Evolutionary conservation across 2,113 vertebrate genomes (phyloP).

Genomic region (Mesoclemmys tuberculata): DNA sequence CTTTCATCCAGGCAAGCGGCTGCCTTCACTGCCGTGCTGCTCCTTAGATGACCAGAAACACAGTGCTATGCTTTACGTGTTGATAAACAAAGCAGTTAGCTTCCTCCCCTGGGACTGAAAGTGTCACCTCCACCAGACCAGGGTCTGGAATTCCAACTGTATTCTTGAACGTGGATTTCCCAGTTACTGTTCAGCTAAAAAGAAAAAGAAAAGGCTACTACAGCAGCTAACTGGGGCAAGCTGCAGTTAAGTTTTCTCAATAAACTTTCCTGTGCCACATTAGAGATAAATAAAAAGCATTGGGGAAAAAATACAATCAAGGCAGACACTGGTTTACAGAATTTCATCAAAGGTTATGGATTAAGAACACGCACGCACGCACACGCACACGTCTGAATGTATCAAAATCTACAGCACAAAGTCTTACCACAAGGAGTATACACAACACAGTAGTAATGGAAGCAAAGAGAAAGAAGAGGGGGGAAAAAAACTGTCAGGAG

Average conservation of each 20-base stretch:
- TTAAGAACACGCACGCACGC: background rate
- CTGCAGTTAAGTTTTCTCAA: background rate
- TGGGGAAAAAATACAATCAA: background rate
- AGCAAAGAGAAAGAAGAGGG: conserved; percentile 9
- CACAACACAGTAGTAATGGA: conserved; percentile 59
- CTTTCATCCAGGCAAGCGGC: conserved; percentile 39
- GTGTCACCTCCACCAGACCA: conserved; percentile 71
- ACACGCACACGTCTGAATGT: background rate
- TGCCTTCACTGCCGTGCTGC: conserved; percentile 50
- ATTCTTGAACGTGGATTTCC: conserved; percentile 64
- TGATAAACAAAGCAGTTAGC: conserved; percentile 75
- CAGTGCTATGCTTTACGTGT: conserved; percentile 48
- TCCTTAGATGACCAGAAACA: conserved; percentile 60
- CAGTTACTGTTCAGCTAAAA: conserved; percentile 42
- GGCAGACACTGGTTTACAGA: background rate
- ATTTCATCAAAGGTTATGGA: conserved; percentile 3
- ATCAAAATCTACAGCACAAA: conserved; percentile 57
- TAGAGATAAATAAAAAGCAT: conserved; percentile 5
- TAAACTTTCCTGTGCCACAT: background rate
- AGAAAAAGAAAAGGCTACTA: background rate
- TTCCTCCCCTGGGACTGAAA: conserved; percentile 56
- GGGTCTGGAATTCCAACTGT: conserved; percentile 61
- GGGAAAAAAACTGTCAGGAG: background rate
- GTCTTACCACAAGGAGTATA: conserved; percentile 76
- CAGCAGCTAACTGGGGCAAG: conserved; percentile 28